Base-by-base conservation (phyloP, 1,140 invertebrate species). In the Cecropterus lyciades region DNA sequence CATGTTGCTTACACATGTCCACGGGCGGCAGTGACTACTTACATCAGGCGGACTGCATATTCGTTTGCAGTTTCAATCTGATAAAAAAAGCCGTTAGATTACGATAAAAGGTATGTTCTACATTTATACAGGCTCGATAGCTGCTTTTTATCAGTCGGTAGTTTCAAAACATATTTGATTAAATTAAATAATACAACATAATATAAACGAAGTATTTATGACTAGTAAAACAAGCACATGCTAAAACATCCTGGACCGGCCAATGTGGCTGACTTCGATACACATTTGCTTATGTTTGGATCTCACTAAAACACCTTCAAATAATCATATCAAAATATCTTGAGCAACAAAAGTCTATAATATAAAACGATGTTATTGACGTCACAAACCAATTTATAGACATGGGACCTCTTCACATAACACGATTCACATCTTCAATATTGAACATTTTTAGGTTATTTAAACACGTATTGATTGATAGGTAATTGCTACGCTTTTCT, bases 171-270 rank as follows among this genome's bases (percentile, higher is more conserved):
- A 24, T 5, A 24, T 24, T 24, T 3, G 77, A 77, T 82, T 82
- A 71, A 75, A 71, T 79, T 79, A 84, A 82, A 76, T 84, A 89
- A 87, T 85, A 84, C 73, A 85, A 82, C 80, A 85, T 84, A 72
- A 79, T 84, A 84, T 88, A 79, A 83, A 91, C 82, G 88, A 89
- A 88, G 65, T 67, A 80, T 89, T 87, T 84, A 89, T 89, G 85
- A 91, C 85, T 89, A 89, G 84, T 85, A 91, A 84, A 85, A 80
- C 79, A 78, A 80, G 73, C 76, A 82, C 77, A 80, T 77, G 75
- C 67, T 83, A 77, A 79, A 80, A 62, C 46, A 49, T 37, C 46
- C 40, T 62, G 46, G 56, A 62, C 30, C 8, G 27, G 30, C 57
- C 57, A 62, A 24, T 51, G 57, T 51, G 15, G 27, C 46, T 30